These are phyloP conservation scores for Molorchus minor DNA, from an alignment of 2,888 invertebrate species.

Conservation along the genomic window DNA sequence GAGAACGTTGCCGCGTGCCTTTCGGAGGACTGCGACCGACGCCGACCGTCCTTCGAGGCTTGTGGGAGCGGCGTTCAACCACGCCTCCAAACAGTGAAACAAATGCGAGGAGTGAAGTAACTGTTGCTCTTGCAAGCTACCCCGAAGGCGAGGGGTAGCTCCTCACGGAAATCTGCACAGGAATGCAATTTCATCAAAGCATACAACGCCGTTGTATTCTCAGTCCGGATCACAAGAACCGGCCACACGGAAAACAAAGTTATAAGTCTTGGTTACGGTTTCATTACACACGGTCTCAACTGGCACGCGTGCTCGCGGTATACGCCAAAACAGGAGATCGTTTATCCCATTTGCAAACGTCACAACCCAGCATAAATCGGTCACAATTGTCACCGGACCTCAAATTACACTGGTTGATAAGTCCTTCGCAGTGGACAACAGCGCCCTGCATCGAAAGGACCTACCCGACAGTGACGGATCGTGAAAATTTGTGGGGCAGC, in stretches of 20 bases:
- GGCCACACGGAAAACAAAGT: constrained; percentile 64
- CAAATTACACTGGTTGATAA: too few species aligned
- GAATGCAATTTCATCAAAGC: constrained; percentile 65
- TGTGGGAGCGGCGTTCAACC: constrained; percentile 60
- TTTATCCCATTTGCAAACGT: constrained; percentile 21
- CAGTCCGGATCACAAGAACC: constrained; percentile 61
- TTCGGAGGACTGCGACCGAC: constrained; percentile 47
- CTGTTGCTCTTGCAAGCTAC: constrained; percentile 61
- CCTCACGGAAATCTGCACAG: constrained; percentile 64
- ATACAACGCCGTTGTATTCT: constrained; percentile 57
- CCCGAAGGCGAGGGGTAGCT: constrained; percentile 52
- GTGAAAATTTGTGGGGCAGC: too few species aligned
- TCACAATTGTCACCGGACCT: too few species aligned
- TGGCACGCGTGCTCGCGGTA: constrained; percentile 42
- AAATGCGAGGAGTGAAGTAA: constrained; percentile 61
- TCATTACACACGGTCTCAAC: constrained; percentile 57
- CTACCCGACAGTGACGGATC: too few species aligned
- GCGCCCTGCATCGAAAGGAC: too few species aligned
- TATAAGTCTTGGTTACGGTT: constrained; percentile 63
- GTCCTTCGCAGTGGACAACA: too few species aligned
- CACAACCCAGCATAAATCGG: too few species aligned
- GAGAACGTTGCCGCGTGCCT: constrained; percentile 48
- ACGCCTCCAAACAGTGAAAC: constrained; percentile 61
- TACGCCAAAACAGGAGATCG: constrained; percentile 28
- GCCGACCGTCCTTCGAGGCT: constrained; percentile 56